Evolutionary conservation across 1,140 invertebrate species (phyloP), one percentile per base, ranked within the genome.

Genomic region (Drosophila quadrilineata): DNA sequence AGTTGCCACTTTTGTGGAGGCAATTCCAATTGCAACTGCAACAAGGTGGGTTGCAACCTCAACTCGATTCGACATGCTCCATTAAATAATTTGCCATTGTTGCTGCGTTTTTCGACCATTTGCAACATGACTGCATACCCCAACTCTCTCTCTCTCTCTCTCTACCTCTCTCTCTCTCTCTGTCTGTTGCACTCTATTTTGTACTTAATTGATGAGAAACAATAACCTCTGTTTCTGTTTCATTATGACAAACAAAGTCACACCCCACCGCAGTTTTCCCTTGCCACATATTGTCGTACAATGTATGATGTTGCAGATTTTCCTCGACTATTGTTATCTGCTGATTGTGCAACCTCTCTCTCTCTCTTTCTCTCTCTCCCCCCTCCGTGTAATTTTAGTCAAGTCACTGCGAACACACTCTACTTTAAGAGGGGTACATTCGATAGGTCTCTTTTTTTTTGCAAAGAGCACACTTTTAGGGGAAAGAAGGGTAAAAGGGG

Each of bases 1-100:
- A n/a, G n/a, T n/a, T n/a, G n/a, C n/a, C n/a, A n/a, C n/a, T n/a
- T n/a, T n/a, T n/a, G n/a, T n/a, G n/a, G n/a, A n/a, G n/a, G n/a
- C n/a, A n/a, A n/a, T n/a, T n/a, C n/a, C n/a, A n/a, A n/a, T n/a
- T n/a, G n/a, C n/a, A n/a, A n/a, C n/a, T n/a, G n/a, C n/a, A n/a
- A n/a, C n/a, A n/a, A n/a, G n/a, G n/a, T n/a, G n/a, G n/a, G n/a
- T n/a, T n/a, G n/a, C n/a, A n/a, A n/a, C n/a, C 46, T 36, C 56
- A 60, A 52, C 53, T 74, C 65, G 71, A 71, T 85, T 68, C 59
- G 74, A 75, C 74, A 85, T 68, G 79, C 80, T 79, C 80, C 80
- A 85, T 85, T 85, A 85, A 85, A 75, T 60, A 72, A 85, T 85
- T 74, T 71, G 71, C 71, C 75, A 85, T 85, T 85, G 74, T 79